Evolutionary conservation across 2,797 vertebrate genomes (phyloP), one percentile per base, ranked within the genome.

Genomic region (Lepus townsendii): DNA sequence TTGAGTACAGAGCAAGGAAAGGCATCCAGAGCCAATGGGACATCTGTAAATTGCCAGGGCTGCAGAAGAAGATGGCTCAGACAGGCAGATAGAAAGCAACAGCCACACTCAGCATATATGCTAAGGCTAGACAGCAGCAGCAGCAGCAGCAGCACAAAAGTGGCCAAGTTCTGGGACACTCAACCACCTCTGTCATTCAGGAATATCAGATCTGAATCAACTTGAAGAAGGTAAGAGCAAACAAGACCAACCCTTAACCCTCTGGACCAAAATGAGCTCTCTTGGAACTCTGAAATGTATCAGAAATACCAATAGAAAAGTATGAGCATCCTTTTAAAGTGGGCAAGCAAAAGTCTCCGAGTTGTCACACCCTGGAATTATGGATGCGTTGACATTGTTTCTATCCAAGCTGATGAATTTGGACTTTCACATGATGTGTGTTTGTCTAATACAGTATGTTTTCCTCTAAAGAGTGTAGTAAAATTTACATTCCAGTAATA

Each of bases 381-480:
- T 69, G 35, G n/a, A 57, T 35, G 30, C 47, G n/a, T 66, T 54
- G 42, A 68, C 11, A 66, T 47, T 26, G 8, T 90, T 72, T 88
- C 27, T n/a, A 52, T 27, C 32, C 26, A 93, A 26, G 20, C 30
- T 72, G 42, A 91, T 63, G 16, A 84, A 65, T 50, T 24, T 42
- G 24, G 47, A 72, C 42, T 50, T 38, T 38, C 26, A 16, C 26
- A 4, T 30, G 26, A 82, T 50, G 24, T 13, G 10, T 22, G 24
- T 11, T 82, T 85, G 22, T 54, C 88, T 47, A 78, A 13, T n/a
- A 85, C 63, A 50, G 88, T 35, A 68, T 54, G 30, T 54, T 57
- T 92, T 72, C 47, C 78, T 78, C 27, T 84, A 75, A 57, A 93
- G 68, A n/a, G n/a, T 54, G 5, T 57, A 73, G 11, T 82, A 76